Base-by-base conservation (phyloP, 2,888 invertebrate genomes). In the Xylota segnis region DNA sequence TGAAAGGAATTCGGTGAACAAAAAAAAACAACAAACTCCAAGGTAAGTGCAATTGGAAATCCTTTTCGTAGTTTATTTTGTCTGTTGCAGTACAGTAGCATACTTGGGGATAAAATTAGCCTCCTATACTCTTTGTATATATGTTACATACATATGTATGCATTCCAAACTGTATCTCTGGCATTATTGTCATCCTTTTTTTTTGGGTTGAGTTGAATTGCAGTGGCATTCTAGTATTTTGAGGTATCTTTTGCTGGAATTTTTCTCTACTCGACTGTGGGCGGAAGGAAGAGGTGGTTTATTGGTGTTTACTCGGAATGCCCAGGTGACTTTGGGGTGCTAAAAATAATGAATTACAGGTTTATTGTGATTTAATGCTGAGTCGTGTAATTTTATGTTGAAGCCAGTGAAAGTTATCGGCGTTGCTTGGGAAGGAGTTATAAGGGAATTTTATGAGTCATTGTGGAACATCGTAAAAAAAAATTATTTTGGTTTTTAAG, bases 21-120 rank as follows among this genome's bases (percentile, higher is more conserved):
- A 37, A 34, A 34, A 9, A 34, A 34, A 34, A 34, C n/a, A n/a
- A 34, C 23, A 34, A 6, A 63, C 74, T 56, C 12, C 63, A 84
- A 84, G 83, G 83, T 84, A 70, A 79, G 56, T 84, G 63, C 43
- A 50, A 37, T 68, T 56, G 14, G 34, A 68, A 43, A 65, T 52
- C 6, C 16, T 50, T 37, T 12, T 34, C 27, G 14, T 34, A 47
- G 37, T 65, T 32, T 65, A 5, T 14, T 45, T 56, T 40, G n/a
- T 16, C 27, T 23, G 14, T 52, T 37, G 7, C 9, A 58, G 10
- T 6, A 6, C 34, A n/a, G 7, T 16, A 32, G 3, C 12, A 18
- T 12, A 9, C 34, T 18, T 4, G 10, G 23, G 23, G 29, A 54
- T 10, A 9, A 56, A 47, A 70, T 56, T 54, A 54, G 43, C 52